Evolutionary conservation across 1,140 invertebrate species (phyloP), one percentile per base, ranked within the genome.

Genomic region (Carcinoscorpius rotundicauda): DNA sequence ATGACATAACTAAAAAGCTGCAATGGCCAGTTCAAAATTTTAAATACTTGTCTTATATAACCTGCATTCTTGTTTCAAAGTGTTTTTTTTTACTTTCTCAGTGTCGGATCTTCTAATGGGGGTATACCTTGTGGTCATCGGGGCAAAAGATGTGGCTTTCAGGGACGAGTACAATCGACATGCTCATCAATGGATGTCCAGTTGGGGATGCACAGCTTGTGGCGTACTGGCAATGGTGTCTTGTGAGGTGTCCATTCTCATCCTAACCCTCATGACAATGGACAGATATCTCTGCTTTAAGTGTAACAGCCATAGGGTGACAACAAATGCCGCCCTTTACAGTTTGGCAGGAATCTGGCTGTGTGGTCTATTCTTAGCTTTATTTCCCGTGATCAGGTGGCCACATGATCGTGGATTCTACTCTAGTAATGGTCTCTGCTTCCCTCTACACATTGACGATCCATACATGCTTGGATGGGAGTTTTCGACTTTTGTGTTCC

Each of bases 31-130:
- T 29, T 29, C 29, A 29, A 0, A 29, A 29, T 29, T 29, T 29
- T 29, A 29, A 29, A 29, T 29, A 29, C 29, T 29, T 29, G 29
- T 29, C 29, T 29, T 29, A 29, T 29, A 29, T 29, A 29, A 29
- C 29, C 29, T 29, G 29, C 29, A 29, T 29, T 29, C 29, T 29
- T 29, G 29, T 29, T 29, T 29, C 29, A 29, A 29, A 29, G 29
- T 29, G 29, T 29, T 29, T 29, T 29, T 29, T 29, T 29, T 29
- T 29, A 29, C 29, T 29, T 29, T 63, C 62, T 52, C 55, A 85
- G 80, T 85, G 49, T 84, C 88, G 9, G 88, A 91, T 76, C 78
- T 88, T 68, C 73, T 90, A 49, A 89, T 90, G 86, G 88, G 87
- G 3, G 73, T 89, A 60, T 91, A 91, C 75, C 77, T 91, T 61